phyloP scores from a whole-genome alignment of 1,140 invertebrate genomes.

The Oedothorax gibbosus region DNA sequence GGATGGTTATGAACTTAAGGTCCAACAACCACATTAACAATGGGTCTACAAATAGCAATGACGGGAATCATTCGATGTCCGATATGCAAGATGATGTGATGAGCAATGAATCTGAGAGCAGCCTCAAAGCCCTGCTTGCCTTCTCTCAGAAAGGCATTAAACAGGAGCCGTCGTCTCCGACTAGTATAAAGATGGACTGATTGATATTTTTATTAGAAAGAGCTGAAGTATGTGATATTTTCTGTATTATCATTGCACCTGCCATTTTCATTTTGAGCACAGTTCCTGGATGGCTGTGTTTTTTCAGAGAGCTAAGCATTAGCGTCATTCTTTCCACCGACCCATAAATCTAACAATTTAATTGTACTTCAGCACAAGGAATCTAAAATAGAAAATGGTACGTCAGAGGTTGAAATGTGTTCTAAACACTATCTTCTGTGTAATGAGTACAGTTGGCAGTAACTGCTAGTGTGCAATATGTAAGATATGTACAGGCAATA shows the following conservation, averaged over 20 bases:
- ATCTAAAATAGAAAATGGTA: slow-evolving; percentile 38
- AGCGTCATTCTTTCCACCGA: slow-evolving; percentile 32
- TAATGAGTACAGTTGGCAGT: slow-evolving; percentile 53
- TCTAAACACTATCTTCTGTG: slow-evolving; percentile 14
- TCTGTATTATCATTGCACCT: slow-evolving; percentile 60
- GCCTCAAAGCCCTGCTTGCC: slow-evolving; percentile 62
- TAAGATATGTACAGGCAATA: slow-evolving; percentile 58
- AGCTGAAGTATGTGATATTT: slow-evolving; percentile 62
- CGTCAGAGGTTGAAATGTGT: slow-evolving; percentile 23
- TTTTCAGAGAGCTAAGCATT: slow-evolving; percentile 57
- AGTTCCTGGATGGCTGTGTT: slow-evolving; percentile 30
- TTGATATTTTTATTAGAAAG: slow-evolving; percentile 59
- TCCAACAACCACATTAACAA: slow-evolving; percentile 43
- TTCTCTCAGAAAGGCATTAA: slow-evolving; percentile 62
- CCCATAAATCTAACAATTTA: slow-evolving; percentile 31
- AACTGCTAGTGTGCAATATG: slow-evolving; percentile 60
- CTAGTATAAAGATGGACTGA: slow-evolving; percentile 61
- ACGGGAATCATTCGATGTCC: slow-evolving; percentile 22
- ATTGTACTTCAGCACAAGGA: slow-evolving; percentile 48
- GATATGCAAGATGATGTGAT: slow-evolving; percentile 54
- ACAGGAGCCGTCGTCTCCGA: slow-evolving; percentile 57
- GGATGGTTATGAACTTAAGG: slow-evolving; percentile 45
- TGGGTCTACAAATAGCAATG: slow-evolving; percentile 19
- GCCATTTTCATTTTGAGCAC: slow-evolving; percentile 53
- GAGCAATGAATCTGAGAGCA: slow-evolving; percentile 60